phyloP scores from a whole-genome alignment of 2,113 vertebrate species.

The Anhinga anhinga region DNA sequence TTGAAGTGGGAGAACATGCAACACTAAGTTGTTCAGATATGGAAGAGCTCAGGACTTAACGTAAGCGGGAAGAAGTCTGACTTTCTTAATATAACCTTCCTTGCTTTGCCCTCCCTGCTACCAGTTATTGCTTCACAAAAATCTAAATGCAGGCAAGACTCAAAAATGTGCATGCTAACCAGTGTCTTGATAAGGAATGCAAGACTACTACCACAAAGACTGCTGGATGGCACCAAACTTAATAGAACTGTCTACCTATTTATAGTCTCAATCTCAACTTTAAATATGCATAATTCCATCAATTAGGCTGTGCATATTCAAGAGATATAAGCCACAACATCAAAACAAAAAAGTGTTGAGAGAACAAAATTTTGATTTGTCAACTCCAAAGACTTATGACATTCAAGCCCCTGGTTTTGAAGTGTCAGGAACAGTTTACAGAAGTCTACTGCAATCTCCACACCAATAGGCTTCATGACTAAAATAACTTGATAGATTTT shows the following conservation, averaged over 20 bases:
- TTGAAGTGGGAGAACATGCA: not conserved
- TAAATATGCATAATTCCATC: not conserved
- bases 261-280: not conserved
- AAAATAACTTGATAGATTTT: not conserved
- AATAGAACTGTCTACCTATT: not conserved
- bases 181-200: not conserved
- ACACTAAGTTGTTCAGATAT: not conserved
- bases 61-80: not conserved
- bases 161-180: accelerated
- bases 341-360: not conserved
- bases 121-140: not conserved
- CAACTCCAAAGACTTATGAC: not conserved
- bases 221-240: not conserved
- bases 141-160: not conserved
- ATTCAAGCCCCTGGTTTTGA: not conserved
- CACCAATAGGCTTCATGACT: not conserved
- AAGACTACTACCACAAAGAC: not conserved
- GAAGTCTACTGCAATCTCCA: not conserved
- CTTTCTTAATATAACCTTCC: not conserved
- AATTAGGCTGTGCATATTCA: not conserved
- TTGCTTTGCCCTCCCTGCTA: not conserved
- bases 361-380: not conserved
- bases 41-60: not conserved
- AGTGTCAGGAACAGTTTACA: not conserved
- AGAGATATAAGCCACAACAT: not conserved